Evolutionary conservation across 2,797 vertebrate genomes (phyloP), one percentile per base, ranked within the genome.

Genomic region (Crocodylus rhombifer): DNA sequence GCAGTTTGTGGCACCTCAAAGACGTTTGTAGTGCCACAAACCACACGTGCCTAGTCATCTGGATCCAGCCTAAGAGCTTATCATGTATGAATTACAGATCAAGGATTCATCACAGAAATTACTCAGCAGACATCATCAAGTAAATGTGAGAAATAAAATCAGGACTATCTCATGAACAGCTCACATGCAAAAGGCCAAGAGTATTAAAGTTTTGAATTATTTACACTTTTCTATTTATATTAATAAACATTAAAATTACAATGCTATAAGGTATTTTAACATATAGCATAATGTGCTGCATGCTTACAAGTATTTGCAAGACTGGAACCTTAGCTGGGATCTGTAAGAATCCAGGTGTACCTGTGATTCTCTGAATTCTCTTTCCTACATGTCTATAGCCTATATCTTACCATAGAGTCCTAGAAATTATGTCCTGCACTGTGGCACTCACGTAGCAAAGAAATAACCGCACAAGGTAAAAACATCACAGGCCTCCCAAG

Each of bases 231-330:
- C 62, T 80, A 2, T 60, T 92, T 86, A n/a, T 10, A 74, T 63
- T 74, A 30, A 28, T 51, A 11, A 51, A 21, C 6, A 84, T 79
- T 57, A 87, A 89, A 86, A 12, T 78, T 12, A 9, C 77, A 57
- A 13, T 83, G 16, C 14, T 92, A 87, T 89, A 76, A 82, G 3
- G 20, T 81, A 82, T 60, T 81, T 92, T 82, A 94, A 51, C 21
- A 4, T 30, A 30, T 30, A 30, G 30, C 30, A 30, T 30, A 30
- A 30, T 30, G 30, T 30, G 30, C 30, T 30, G 30, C 30, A 30
- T 30, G 30, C 30, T 30, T 30, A 30, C 30, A 30, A 26, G 25
- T 21, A 77, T 86, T 84, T 84, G 7, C 6, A 92, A 77, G 76
- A 88, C 33, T 17, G 33, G 15, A 14, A 65, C 79, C 84, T 63